Evolutionary conservation across 1,140 invertebrate species (phyloP).

Genomic region (Stenopsyche tienmushanensis): DNA sequence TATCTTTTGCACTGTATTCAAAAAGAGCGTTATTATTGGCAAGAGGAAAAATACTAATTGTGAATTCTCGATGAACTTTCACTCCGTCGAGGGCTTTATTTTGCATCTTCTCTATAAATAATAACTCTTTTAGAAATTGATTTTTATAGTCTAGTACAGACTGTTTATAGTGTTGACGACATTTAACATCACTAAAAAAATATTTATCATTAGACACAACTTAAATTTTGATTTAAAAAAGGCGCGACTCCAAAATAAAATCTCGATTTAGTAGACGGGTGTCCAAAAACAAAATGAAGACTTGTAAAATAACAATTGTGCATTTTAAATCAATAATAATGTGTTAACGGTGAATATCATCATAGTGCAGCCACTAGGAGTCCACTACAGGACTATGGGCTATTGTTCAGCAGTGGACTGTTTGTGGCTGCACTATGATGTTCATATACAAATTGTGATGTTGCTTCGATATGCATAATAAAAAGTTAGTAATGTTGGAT

Average conservation of each 20-base stretch:
- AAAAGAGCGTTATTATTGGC: not conserved
- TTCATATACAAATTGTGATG: too few species aligned
- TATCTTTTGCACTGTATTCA: not conserved
- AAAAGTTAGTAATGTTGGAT: too few species aligned
- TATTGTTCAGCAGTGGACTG: too few species aligned
- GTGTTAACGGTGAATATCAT: too few species aligned
- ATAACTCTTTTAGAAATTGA: conserved; percentile 53
- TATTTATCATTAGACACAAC: not conserved
- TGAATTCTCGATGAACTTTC: conserved; percentile 53
- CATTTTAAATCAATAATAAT: conserved; percentile 1
- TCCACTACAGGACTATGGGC: too few species aligned
- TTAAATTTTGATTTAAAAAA: not conserved
- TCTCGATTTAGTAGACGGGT: too few species aligned
- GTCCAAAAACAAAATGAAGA: too few species aligned
- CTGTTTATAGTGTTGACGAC: conserved; percentile 51
- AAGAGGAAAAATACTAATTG: conserved; percentile 14
- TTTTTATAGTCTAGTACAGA: conserved; percentile 47
- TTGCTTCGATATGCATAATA: too few species aligned
- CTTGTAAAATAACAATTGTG: too few species aligned
- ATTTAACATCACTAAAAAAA: conserved; percentile 48
- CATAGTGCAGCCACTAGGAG: too few species aligned
- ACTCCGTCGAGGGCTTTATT: conserved; percentile 53
- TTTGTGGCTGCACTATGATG: too few species aligned
- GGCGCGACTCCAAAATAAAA: too few species aligned
- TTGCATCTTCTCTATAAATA: conserved; percentile 51